A percentile compares a stretch with the other conserved stretches of the same genome.
These are phyloP conservation scores for Bombus sibiricus DNA, from an alignment of 1,140 invertebrate genomes.

Conservation along the genomic window DNA sequence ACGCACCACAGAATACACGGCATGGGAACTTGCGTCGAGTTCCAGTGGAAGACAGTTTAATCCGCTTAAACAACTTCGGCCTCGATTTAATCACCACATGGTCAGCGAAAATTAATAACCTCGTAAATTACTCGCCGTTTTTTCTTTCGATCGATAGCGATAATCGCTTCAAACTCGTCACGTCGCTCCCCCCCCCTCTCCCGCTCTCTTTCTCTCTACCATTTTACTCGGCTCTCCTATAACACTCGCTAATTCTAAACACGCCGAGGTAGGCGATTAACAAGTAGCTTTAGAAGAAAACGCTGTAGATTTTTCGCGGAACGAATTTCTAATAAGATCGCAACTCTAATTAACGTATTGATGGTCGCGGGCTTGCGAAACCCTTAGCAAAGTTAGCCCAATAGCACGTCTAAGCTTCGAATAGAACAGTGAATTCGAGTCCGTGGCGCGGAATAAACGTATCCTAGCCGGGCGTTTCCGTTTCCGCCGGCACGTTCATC, in stretches of 20 bases:
- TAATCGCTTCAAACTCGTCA: background rate
- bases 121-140: background rate
- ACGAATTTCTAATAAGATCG: background rate
- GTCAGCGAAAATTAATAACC: conserved; percentile 16
- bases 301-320: too few species aligned
- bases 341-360: background rate
- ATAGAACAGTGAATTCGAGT: conserved; percentile 1
- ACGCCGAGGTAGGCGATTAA: too few species aligned
- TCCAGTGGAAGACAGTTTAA: background rate
- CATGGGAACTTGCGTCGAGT: background rate
- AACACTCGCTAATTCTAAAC: background rate
- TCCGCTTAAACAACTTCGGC: conserved; percentile 22
- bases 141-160: background rate
- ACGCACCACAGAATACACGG: background rate
- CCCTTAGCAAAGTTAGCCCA: background rate
- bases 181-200: too few species aligned
- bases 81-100: background rate
- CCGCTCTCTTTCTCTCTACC: too few species aligned
- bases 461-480: conserved; percentile 27
- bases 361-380: background rate
- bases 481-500: conserved; percentile 43
- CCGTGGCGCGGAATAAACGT: conserved; percentile 41
- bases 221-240: background rate
- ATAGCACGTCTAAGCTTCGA: background rate
- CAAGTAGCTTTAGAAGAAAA: too few species aligned